Evolutionary conservation across 2,797 vertebrate species (phyloP).

Genomic region (Pangasius mekongensis): DNA sequence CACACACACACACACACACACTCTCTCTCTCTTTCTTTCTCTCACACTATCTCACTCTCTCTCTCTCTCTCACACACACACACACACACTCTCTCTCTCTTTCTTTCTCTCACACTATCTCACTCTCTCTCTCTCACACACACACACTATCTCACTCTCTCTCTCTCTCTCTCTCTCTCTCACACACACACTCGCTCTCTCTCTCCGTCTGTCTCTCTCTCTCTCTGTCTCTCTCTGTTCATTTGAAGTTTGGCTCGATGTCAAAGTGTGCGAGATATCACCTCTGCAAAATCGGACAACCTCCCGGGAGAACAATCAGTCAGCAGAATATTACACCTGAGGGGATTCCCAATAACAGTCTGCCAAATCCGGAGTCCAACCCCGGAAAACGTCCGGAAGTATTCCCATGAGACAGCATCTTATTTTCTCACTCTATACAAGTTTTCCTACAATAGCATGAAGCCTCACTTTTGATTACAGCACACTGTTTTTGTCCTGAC

Average conservation of each 20-base stretch:
- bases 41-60: too few relatives aligned
- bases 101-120: not conserved
- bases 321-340: constrained; percentile 22
- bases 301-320: constrained; percentile 42
- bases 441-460: not conserved
- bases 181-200: not conserved
- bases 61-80: too few relatives aligned
- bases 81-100: not conserved
- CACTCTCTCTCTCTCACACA: too few relatives aligned
- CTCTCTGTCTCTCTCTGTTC: not conserved
- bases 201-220: not conserved
- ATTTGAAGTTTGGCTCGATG: not conserved
- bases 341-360: constrained; percentile 15
- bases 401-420: not conserved
- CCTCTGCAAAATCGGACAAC: constrained; percentile 27
- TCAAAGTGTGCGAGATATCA: constrained; percentile 6
- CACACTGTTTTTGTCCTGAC: not conserved
- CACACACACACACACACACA: too few relatives aligned
- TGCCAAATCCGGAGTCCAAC: not conserved
- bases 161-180: not conserved
- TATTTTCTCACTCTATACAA: not conserved
- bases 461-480: not conserved
- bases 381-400: not conserved
- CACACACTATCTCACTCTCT: not conserved
- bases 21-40: too few relatives aligned